Evolutionary conservation across 2,888 invertebrate species (phyloP), one percentile per base, ranked within the genome.

Genomic region (Hetaerina titia): DNA sequence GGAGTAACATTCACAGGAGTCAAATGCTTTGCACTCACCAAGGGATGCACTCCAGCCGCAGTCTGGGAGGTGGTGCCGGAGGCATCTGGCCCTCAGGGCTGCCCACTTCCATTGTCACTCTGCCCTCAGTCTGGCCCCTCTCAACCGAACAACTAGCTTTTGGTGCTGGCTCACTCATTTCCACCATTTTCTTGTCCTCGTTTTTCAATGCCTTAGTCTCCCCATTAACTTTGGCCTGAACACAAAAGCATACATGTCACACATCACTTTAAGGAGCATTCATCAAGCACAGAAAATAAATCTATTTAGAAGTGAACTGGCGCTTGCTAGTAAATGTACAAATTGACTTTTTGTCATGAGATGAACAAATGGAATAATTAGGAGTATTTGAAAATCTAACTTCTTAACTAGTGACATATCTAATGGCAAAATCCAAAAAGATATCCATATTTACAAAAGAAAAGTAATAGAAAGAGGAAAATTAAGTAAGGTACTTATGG

Each of bases 51-150:
- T 92, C 92, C 13, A 69, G 64, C 56, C 92, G 45, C 19, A 56
- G 64, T 56, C 92, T 92, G 25, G 92, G 92, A 56, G 92, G 92
- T 13, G 92, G 92, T 57, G 69, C 92, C 45, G 45, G 45, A 56
- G 92, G 92, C 2, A 69, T 69, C 56, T 69, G 56, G 45, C 64
- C 56, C 56, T 92, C 92, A 0, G 69, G 56, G 0, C 22, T 7
- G 1, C n/a, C 64, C 56, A 69, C 31, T n/a, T 74, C 69, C 45
- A 69, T 56, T n/a, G 56, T 64, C 8, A 69, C n/a, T 56, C 69
- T 92, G 69, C 13, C 45, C 45, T 31, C n/a, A 64, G 22, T 17
- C 56, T n/a, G 69, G 45, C 11, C 13, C 9, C 56, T 45, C 4
- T 69, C 92, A 92, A 6, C 6, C 22, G 13, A n/a, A n/a, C 17